Percentiles rank a stretch among this genome's conserved stretches.
Evolutionary conservation across 30 jellyfish, hydroid and myxozoan genomes (phyloP).

Genomic region (Hydractinia symbiolongicarpus): DNA sequence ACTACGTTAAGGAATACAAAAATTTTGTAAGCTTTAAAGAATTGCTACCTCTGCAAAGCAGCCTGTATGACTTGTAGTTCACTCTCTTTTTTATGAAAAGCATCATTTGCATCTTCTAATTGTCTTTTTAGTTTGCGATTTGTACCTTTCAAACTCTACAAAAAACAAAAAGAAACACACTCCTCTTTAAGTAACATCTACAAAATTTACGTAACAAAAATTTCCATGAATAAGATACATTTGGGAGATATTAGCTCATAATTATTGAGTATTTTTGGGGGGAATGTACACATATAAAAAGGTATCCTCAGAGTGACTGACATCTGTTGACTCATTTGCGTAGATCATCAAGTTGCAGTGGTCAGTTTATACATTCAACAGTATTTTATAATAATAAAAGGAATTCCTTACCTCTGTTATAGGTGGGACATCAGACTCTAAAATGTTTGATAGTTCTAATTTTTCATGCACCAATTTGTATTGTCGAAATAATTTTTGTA

Average conservation of each 20-base stretch:
- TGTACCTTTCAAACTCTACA: not conserved
- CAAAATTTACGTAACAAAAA: too few relatives aligned
- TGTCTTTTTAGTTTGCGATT: not conserved
- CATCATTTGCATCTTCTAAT: not conserved
- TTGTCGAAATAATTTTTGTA: not conserved
- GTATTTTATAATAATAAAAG: too few relatives aligned
- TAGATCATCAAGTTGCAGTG: too few relatives aligned
- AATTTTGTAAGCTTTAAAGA: not conserved
- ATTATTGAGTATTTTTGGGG: too few relatives aligned
- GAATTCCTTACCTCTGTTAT: slow-evolving; percentile 31
- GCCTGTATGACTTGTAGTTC: not conserved
- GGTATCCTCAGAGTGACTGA: too few relatives aligned
- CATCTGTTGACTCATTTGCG: too few relatives aligned
- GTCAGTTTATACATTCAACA: too few relatives aligned
- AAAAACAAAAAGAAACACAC: not conserved
- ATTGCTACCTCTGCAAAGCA: not conserved
- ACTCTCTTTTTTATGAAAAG: not conserved
- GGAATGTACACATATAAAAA: too few relatives aligned
- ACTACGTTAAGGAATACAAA: not conserved
- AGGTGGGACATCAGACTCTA: not conserved
- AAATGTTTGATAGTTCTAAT: not conserved
- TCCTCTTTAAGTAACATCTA: not conserved
- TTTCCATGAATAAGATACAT: too few relatives aligned
- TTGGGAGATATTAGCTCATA: too few relatives aligned
- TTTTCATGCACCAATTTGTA: slow-evolving; percentile 3